Evolutionary conservation across 2,113 vertebrate species (phyloP).

Genomic region (Gadus macrocephalus): DNA sequence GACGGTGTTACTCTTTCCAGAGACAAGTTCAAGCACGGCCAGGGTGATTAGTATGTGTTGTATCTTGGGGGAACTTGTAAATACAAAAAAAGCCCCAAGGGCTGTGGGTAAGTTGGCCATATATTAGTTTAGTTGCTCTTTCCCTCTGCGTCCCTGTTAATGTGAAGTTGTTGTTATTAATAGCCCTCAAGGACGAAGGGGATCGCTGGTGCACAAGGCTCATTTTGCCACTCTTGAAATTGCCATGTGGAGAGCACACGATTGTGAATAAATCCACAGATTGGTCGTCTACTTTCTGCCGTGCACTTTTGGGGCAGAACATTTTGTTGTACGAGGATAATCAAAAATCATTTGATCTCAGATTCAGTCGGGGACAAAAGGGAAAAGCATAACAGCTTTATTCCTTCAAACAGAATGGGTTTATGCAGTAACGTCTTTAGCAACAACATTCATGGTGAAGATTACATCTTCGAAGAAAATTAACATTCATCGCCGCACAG

Average conservation of each 20-base stretch:
- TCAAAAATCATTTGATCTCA: constrained; percentile 65
- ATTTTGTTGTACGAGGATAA: constrained; percentile 52
- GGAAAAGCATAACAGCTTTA: constrained; percentile 47
- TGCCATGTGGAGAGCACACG: constrained; percentile 53
- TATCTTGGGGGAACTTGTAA: constrained; percentile 56
- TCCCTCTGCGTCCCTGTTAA: constrained; percentile 55
- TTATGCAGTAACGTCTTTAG: constrained; percentile 50
- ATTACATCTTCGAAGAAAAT: constrained; percentile 67
- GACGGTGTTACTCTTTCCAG: constrained; percentile 65
- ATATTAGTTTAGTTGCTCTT: constrained; percentile 62
- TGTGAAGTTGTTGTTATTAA: constrained; percentile 63
- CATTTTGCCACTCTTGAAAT: constrained; percentile 56
- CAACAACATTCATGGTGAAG: constrained; percentile 53
- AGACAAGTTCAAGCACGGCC: constrained; percentile 51
- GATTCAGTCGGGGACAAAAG: constrained; percentile 60
- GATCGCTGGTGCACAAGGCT: constrained; percentile 45
- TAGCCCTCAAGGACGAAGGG: constrained; percentile 66
- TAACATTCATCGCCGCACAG: constrained; percentile 61
- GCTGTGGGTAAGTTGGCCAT: constrained; percentile 44
- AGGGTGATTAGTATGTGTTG: constrained; percentile 64
- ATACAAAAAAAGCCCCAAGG: constrained; percentile 50
- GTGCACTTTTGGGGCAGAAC: constrained; percentile 50
- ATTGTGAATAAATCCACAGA: constrained; percentile 66
- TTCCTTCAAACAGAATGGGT: constrained; percentile 41
- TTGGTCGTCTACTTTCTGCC: constrained; percentile 58